Percentiles rank a stretch among this genome's conserved stretches.
These are phyloP conservation scores for Dendrocopos noguchii DNA, from an alignment of 2,113 vertebrate genomes.

Conservation along the genomic window DNA sequence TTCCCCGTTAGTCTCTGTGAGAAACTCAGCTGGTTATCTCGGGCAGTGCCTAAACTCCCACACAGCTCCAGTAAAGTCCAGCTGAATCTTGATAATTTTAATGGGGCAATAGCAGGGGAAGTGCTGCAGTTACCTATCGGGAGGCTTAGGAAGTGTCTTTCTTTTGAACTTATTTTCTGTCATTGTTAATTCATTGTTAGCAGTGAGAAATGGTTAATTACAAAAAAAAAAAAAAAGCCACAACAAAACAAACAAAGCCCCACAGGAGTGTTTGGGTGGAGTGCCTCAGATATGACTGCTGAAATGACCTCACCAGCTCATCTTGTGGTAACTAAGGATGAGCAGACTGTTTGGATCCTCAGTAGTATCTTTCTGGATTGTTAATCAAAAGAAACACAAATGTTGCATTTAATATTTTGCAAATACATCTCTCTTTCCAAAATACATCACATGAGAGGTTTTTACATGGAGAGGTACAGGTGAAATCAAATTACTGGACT, in stretches of 20 bases:
- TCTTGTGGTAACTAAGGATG: not conserved
- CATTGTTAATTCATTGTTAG: not conserved
- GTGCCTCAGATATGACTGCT: not conserved
- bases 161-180: not conserved
- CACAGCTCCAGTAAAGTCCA: fast-evolving
- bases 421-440: not conserved
- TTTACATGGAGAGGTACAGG: not conserved
- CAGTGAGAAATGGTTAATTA: not conserved
- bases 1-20: not conserved
- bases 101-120: not conserved
- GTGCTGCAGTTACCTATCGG: not conserved
- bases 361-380: not conserved
- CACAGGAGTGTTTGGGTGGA: not conserved
- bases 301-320: not conserved
- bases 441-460: not conserved
- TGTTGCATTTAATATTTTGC: not conserved
- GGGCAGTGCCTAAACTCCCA: not conserved
- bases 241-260: not conserved
- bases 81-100: not conserved
- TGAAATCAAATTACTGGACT: not conserved
- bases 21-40: not conserved
- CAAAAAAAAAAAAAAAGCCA: not conserved
- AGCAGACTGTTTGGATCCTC: not conserved
- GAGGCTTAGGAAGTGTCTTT: not conserved
- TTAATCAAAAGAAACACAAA: not conserved